Percentiles rank a stretch among this genome's conserved stretches.
These are phyloP conservation scores for Lordiphosa mommai DNA, from an alignment of 1,140 invertebrate species.

Conservation along the genomic window DNA sequence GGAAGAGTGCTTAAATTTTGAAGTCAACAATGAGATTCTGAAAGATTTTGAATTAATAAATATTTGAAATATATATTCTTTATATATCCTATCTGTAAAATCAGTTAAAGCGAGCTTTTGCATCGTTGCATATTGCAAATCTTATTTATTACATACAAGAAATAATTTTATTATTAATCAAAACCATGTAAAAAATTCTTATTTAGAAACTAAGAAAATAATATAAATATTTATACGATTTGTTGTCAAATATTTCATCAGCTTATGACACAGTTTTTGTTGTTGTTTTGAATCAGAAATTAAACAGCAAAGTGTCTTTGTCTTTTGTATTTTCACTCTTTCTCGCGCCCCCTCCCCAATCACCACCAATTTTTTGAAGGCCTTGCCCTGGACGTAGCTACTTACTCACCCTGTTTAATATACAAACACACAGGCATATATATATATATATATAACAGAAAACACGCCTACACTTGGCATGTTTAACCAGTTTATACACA, in stretches of 20 bases:
- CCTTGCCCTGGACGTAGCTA: slow-evolving; percentile 24
- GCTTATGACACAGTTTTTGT: slow-evolving; percentile 41
- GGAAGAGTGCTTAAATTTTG: no score
- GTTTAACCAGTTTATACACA: slow-evolving; percentile 43
- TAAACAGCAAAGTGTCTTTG: slow-evolving; percentile 43
- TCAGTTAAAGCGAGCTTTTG: no score
- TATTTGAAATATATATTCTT: no score
- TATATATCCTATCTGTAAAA: no score
- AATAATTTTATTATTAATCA: no score
- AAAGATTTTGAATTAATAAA: no score
- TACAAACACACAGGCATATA: not conserved
- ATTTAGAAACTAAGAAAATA: no score
- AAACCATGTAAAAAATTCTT: no score
- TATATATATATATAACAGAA: slow-evolving; percentile 10
- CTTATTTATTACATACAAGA: no score
- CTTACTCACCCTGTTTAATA: slow-evolving; percentile 16
- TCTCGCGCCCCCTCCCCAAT: not conserved
- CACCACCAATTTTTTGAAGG: slow-evolving; percentile 12
- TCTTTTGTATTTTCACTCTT: slow-evolving; percentile 4
- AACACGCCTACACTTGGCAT: slow-evolving; percentile 40
- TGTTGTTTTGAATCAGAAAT: slow-evolving; percentile 23
- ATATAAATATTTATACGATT: no score
- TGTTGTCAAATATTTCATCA: slow-evolving; percentile 8
- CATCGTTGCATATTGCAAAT: no score
- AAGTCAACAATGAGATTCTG: no score